A percentile compares a stretch with the other conserved stretches of the same genome.
These are phyloP conservation scores for Spilarctia lutea DNA, from an alignment of 2,888 invertebrate species.

Conservation along the genomic window DNA sequence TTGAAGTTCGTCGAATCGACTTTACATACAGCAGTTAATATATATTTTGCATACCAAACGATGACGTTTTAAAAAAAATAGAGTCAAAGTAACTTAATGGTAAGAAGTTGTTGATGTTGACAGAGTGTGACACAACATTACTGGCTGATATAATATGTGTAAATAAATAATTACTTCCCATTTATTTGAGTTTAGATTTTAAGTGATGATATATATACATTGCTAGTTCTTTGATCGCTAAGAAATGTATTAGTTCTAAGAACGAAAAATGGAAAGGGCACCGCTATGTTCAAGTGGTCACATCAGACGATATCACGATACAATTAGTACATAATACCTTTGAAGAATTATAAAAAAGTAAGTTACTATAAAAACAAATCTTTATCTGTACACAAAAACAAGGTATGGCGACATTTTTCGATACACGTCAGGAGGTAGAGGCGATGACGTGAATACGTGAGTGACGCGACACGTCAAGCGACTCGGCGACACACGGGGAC, in stretches of 20 bases:
- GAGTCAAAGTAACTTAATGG: not conserved
- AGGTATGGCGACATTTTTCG: constrained; percentile 27
- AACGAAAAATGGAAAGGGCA: not conserved
- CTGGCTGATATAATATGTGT: not conserved
- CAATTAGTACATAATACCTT: constrained; percentile 14
- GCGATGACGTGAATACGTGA: constrained; percentile 15
- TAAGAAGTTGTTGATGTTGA: not conserved
- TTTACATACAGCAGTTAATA: constrained; percentile 21
- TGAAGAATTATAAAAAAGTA: not conserved
- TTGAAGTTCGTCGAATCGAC: constrained; percentile 31
- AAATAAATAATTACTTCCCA: not conserved
- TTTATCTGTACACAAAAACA: constrained; percentile 34
- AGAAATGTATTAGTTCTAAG: not conserved
- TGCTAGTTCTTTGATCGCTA: not conserved
- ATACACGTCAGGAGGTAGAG: constrained; percentile 42
- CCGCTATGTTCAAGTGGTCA: constrained; percentile 2
- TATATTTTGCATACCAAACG: constrained; percentile 16
- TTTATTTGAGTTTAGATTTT: not conserved
- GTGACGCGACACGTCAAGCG: constrained; percentile 49
- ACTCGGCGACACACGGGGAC: constrained; percentile 48
- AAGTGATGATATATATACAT: not conserved
- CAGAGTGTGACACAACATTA: not conserved
- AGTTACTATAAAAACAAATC: constrained; percentile 14
- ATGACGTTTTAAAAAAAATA: constrained; percentile 1
- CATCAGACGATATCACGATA: not conserved